A percentile compares a stretch with the other conserved stretches of the same genome.
Evolutionary conservation across 1,140 invertebrate genomes (phyloP).

Genomic region (Gryon sp.): DNA sequence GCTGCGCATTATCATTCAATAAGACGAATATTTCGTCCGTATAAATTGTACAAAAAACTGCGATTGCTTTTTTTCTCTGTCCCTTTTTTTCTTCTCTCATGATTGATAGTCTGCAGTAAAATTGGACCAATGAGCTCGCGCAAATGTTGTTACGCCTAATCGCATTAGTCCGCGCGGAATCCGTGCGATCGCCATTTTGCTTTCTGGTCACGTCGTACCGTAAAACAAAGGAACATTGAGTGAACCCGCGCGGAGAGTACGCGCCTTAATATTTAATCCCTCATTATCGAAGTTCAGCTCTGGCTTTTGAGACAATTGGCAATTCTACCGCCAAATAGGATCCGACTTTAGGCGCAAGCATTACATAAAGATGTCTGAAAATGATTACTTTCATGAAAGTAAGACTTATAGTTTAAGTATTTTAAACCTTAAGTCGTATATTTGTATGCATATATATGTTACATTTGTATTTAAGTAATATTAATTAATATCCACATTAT

Average conservation of each 20-base stretch:
- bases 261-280: constrained; percentile 78
- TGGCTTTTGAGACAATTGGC: constrained; percentile 78
- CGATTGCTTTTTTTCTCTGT: constrained; percentile 46
- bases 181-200: constrained; percentile 71
- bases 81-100: too few relatives aligned
- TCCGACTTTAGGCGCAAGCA: constrained; percentile 50
- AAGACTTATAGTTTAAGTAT: too few relatives aligned
- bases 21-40: constrained; percentile 20
- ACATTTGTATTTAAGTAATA: too few relatives aligned
- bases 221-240: constrained; percentile 78
- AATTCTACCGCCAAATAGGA: constrained; percentile 75
- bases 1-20: constrained; percentile 44
- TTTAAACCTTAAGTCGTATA: too few relatives aligned
- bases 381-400: constrained; percentile 1
- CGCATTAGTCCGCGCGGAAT: constrained; percentile 67
- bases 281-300: constrained; percentile 75
- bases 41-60: constrained; percentile 54
- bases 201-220: constrained; percentile 78
- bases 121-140: constrained; percentile 30
- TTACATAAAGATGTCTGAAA: constrained; percentile 36
- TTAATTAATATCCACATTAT: too few relatives aligned
- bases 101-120: constrained; percentile 36
- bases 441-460: too few relatives aligned
- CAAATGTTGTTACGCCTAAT: constrained; percentile 68
- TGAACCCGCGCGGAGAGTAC: constrained; percentile 70